Evolutionary conservation across 23 tunicate genomes (phyloP), one percentile per base, ranked within the genome.

Genomic region (Ciona savignyi): DNA sequence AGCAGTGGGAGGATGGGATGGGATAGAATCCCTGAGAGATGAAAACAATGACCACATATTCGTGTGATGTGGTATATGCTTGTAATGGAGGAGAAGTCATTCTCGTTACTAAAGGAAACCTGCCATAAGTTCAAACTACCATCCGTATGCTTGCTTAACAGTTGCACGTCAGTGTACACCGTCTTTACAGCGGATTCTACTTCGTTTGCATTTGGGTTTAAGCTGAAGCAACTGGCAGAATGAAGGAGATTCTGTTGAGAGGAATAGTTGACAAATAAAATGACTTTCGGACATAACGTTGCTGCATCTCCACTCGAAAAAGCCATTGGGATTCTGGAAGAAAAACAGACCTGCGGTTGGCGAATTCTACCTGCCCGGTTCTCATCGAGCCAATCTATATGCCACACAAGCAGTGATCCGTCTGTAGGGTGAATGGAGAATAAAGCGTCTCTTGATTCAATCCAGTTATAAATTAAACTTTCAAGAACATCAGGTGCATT

Each of bases 81-180:
- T 1, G 83, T 51, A 0, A 91, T 64, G 28, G 91, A 75, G 24
- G 91, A 76, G 70, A 86, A 85, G 66, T 75, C 77, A 65, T 71
- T 64, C 21, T 32, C 42, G 33, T 89, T 83, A 60, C 79, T 74
- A 51, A 91, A 91, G 35, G 83, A 74, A 27, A 85, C 67, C 62
- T 85, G 93, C 97, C 97, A 91, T 23, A 86, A 64, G 35, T 91
- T 91, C 31, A 91, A 66, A 51, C 97, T 84, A 30, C 97, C 97
- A 72, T 91, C 97, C 9, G 34, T 70, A 34, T 91, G 97, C 49
- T 91, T 91, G 72, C 90, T 91, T 42, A 91, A 72, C 42, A 91
- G 62, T 62, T 78, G 77, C 2, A 78, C 77, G 73, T 79, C 83
- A 25, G 81, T 77, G 70, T 78, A 85, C 2, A 78, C 29, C 24